Base-by-base conservation (phyloP, 2,113 vertebrate species). In the Epinephelus lanceolatus region DNA sequence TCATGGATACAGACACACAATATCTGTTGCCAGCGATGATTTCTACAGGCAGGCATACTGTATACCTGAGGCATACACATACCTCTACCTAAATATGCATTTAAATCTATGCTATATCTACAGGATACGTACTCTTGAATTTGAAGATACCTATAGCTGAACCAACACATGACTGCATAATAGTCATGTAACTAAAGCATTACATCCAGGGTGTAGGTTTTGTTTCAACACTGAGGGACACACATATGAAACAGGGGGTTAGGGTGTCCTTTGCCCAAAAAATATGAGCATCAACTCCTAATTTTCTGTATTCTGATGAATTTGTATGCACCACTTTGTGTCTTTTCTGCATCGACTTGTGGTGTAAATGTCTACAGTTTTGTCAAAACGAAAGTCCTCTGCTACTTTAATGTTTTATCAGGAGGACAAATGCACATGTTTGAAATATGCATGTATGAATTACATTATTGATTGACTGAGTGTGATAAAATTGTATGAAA, bases 1-100 rank as follows among this genome's bases (percentile, higher is more conserved):
- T 74, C 69, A 25, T 59, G 66, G 65, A 68, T 55, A 18, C 27
- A 71, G 57, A 69, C 37, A 14, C 27, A 53, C 19, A 70, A 30
- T 13, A 61, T 40, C 49, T 74, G 55, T 63, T 49, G 42, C 42
- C 11, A 45, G 11, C 42, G 11, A 37, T 37, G 33, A 37, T 25
- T 25, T 45, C 27, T 55, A 18, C 30, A 81, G 23, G 57, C 14
- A 61, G 49, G 47, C 7, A 33, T 51, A 27, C 18, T 72, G 55
- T 71, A 55, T 45, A 62, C 37, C 15, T 21, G 25, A 62, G n/a
- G 23, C 47, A 67, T 33, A 15, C 21, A 37, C 21, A 59, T 45
- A 25, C n/a, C 27, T 53, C 19, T 9, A 13, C 27, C 49, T 23
- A 13, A 18, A 9, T 10, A 13, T 80, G 6, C 5, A 42, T 6